Base-by-base conservation (phyloP, 2,888 invertebrate species). In the Cataglyphis livida region DNA sequence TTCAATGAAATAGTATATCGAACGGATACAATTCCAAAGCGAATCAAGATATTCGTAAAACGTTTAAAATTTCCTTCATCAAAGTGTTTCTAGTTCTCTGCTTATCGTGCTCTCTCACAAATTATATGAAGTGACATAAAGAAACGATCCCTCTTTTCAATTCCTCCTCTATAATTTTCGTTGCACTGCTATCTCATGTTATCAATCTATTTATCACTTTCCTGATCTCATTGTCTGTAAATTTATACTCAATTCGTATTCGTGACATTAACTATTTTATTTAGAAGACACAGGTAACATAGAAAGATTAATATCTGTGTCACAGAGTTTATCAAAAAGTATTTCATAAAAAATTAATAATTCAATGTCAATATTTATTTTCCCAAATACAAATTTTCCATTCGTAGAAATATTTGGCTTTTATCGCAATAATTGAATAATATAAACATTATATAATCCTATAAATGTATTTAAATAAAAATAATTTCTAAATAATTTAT, bases 191-290 rank as follows among this genome's bases (percentile, higher is more conserved):
- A 12, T 35, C 15, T 54, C 25, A 57, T 25, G 4, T 25, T 54
- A 15, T 71, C 38, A 54, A 21, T 71, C 28, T 54, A 71, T 25
- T 57, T 71, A 54, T 71, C 38, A n/a, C 25, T 71, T 71, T 38
- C 1, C 5, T 25, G 18, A 54, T 54, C 10, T 3, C 7, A 18
- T 25, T 71, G 2, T 35, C 35, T 54, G 9, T 25, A 25, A 10
- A 57, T 25, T 3, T 57, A 18, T 6, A 18, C 3, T 25, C 38
- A 38, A 38, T 25, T 21, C 1, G 25, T 25, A 57, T 5, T 54
- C 35, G 21, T 71, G 15, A 71, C 15, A 38, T 5, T 38, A 25
- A 21, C 25, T 71, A 25, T 71, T 54, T 21, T 38, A 38, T 71
- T 10, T 38, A 57, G 0, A 25, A 57, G 18, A 38, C 18, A 38